phyloP scores from a whole-genome alignment of 2,888 invertebrate genomes.

The Pelosia muscerda region DNA sequence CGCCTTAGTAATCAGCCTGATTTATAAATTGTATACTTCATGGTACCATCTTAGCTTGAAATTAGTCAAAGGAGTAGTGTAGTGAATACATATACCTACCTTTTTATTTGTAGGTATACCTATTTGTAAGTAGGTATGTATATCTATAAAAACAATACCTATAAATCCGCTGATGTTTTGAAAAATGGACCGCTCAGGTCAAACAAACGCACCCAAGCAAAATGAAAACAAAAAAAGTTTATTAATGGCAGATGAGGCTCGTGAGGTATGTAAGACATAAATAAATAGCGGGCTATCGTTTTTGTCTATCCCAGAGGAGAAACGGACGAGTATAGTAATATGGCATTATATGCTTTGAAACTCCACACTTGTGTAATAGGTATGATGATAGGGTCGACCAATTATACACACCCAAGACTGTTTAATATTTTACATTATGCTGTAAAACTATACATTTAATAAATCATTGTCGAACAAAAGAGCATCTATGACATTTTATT shows the following conservation, averaged over 20 bases:
- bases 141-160: background rate
- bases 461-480: too few species aligned
- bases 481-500: too few species aligned
- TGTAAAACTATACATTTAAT: too few species aligned
- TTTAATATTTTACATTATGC: too few species aligned
- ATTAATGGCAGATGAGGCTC: background rate
- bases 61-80: too few species aligned
- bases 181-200: background rate
- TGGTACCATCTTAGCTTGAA: background rate
- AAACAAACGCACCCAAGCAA: background rate
- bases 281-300: background rate
- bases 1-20: background rate
- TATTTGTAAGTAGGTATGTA: too few species aligned
- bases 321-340: background rate
- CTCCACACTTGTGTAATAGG: background rate
- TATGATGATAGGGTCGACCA: too few species aligned
- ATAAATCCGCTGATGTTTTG: background rate
- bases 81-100: too few species aligned
- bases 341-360: background rate
- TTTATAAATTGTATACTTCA: background rate
- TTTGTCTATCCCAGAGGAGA: background rate
- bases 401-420: too few species aligned
- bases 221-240: slow-evolving; percentile 3
- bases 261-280: slow-evolving; percentile 4
- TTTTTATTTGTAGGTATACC: too few species aligned